Base-by-base conservation (phyloP, 2,888 invertebrate species). In the Zaprionus bogoriensis region DNA sequence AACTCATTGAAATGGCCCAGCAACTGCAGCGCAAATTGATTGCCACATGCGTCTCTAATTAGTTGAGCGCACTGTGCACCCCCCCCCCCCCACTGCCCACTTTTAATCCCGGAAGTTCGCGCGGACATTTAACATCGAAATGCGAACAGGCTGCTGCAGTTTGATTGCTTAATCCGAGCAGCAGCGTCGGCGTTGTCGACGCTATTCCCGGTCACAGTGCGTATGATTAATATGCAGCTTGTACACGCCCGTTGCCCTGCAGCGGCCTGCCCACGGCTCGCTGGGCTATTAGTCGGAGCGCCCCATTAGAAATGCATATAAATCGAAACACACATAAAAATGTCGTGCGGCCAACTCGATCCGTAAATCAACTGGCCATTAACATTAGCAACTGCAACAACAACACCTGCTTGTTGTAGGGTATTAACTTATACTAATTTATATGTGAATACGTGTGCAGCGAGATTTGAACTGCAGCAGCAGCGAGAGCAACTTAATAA, bases 21-120 rank as follows among this genome's bases (percentile, higher is more conserved):
- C 79, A 82, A 79, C 86, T 79, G 83, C 79, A 85, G 51, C 52
- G 65, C 66, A 14, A 76, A 64, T 77, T 70, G 85, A 77, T 84
- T 74, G 78, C 85, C 85, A 77, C 82, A 79, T 82, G 83, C 73
- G 72, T 55, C 75, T 68, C 66, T 79, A 80, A 80, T 80, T 80
- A 86, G 83, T 79, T 63, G 52, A 62, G 9, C 38, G 41, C 65
- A 57, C 32, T 50, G 51, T 44, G 48, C 53, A 51, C 48, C 46
- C 22, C 42, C 41, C n/a, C 23, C 12, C 9, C n/a, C 36, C 14
- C 23, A 48, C 38, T 36, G 7, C 12, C 30, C 22, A 14, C 3
- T 25, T 10, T 50, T 66, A 70, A 77, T 82, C 72, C 79, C 83
- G 83, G 83, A 82, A 85, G 74, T 74, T 82, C 47, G 58, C 78